These are phyloP conservation scores for Betta splendens DNA, from an alignment of 2,797 vertebrate genomes.

Conservation along the genomic window DNA sequence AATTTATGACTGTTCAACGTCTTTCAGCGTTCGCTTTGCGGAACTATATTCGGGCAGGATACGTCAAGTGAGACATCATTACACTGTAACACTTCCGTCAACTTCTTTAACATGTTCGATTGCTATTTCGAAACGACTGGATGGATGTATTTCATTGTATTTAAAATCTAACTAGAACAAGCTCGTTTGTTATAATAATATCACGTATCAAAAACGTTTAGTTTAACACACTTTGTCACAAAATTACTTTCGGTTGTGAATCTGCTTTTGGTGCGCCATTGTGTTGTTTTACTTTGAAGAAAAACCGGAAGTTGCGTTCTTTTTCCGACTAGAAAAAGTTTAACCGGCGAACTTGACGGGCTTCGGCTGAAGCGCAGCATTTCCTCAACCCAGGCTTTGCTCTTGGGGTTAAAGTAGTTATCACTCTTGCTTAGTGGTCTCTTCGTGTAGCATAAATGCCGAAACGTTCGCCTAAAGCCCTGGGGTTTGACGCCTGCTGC, in stretches of 20 bases:
- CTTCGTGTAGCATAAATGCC: constrained; percentile 51
- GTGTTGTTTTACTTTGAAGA: constrained; percentile 49
- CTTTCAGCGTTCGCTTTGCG: neutral
- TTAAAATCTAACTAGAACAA: neutral
- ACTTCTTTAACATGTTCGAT: neutral
- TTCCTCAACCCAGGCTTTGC: constrained; percentile 12
- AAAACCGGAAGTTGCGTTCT: neutral
- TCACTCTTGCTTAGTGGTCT: neutral
- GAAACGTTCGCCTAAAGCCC: neutral
- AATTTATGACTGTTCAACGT: no score
- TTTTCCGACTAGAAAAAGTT: neutral
- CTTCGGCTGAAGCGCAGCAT: constrained; percentile 1
- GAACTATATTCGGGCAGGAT: neutral
- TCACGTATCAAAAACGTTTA: no score
- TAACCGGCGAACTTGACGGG: constrained; percentile 9
- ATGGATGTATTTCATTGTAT: no score
- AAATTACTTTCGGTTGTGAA: neutral
- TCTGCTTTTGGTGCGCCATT: neutral
- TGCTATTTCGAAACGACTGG: no score
- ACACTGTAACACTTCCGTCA: neutral
- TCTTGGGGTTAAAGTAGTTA: neutral
- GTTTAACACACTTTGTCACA: neutral
- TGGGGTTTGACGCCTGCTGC: constrained; percentile 24
- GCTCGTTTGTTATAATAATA: no score
- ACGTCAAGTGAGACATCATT: neutral